Base-by-base conservation (phyloP, 2,888 invertebrate genomes). In the Apodemia zela region DNA sequence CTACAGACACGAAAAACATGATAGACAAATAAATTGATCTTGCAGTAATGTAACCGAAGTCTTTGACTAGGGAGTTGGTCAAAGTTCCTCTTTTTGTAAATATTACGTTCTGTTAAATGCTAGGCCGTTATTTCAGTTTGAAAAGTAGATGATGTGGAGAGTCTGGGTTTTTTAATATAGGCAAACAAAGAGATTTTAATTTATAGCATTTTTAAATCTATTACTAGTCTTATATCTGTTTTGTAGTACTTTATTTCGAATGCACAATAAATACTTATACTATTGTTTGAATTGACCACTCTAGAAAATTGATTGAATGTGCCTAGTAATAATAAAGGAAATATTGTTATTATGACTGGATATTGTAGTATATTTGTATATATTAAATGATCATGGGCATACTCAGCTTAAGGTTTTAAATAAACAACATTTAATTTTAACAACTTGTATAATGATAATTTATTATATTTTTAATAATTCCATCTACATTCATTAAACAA, bases 261-360 rank as follows among this genome's bases (percentile, higher is more conserved):
- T 25, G 54, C 54, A 54, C 15, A 6, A 54, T 21, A 54, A 21
- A 62, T 73, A 70, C 74, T 74, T 83, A 76, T 77, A 54, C 35
- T 21, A 61, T 54, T 38, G 35, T 18, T 29, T 71, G 71, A 68
- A 72, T 67, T 69, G 68, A 68, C 73, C 75, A 69, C 73, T 71
- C 68, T 66, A 71, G 54, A 61, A 54, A 59, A 51, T 62, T 51
- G 66, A 62, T 49, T 65, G 59, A 61, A 58, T 63, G 51, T 62
- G 64, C 60, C 63, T 67, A 62, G 64, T 60, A 60, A 63, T 59
- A 60, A 60, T 17, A 15, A 57, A 25, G 13, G 15, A 15, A 3
- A 7, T 25, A 54, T 15, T 57, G 29, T 57, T 57, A n/a, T 29
- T 4, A 21, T 18, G 54, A 54, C 54, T 25, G 25, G 54, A 6